These are phyloP conservation scores for Phaenicophaeus curvirostris DNA, from an alignment of 2,797 vertebrate species.

Conservation along the genomic window DNA sequence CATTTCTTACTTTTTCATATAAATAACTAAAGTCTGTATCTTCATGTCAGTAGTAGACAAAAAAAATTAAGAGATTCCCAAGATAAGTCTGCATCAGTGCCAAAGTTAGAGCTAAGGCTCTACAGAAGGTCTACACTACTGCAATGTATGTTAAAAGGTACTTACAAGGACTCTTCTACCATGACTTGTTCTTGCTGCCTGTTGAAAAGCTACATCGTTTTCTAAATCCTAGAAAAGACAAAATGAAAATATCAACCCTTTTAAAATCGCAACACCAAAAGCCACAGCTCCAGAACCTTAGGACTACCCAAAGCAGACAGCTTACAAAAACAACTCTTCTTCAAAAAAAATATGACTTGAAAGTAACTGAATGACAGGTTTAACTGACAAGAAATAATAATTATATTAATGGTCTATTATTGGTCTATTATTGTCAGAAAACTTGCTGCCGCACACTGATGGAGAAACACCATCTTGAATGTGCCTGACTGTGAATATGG, in stretches of 20 bases:
- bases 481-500: neutral
- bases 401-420: too few species aligned
- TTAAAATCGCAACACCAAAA: neutral
- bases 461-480: neutral
- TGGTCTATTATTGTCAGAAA: too few species aligned
- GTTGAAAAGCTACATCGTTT: conserved; percentile 92
- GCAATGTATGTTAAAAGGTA: conserved; percentile 15
- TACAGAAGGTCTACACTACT: neutral
- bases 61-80: neutral
- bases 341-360: neutral
- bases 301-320: neutral
- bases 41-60: neutral
- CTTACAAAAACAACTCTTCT: neutral
- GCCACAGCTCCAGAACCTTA: neutral
- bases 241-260: neutral
- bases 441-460: neutral
- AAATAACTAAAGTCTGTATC: neutral
- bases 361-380: neutral
- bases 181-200: conserved; percentile 93
- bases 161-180: conserved; percentile 93
- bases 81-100: neutral
- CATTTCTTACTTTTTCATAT: neutral
- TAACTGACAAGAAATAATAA: neutral
- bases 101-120: neutral
- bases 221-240: conserved; percentile 87